phyloP scores from a whole-genome alignment of 2,888 invertebrate genomes.

The Hylaea fasciaria region DNA sequence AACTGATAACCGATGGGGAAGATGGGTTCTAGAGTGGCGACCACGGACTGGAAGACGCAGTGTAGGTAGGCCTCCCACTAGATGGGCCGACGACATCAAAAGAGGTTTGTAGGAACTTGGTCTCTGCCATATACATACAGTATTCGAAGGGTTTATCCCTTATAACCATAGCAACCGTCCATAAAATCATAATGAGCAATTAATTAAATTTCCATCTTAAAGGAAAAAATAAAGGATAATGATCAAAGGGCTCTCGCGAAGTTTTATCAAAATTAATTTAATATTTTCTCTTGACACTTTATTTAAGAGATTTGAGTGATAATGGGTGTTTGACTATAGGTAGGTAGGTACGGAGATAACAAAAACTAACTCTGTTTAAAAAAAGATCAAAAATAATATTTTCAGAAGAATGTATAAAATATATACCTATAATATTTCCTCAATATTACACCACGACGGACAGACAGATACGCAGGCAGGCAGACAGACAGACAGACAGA shows the following conservation, averaged over 20 bases:
- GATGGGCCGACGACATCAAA: no score
- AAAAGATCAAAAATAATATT: neutral
- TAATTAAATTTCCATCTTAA: constrained; percentile 65
- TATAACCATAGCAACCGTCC: constrained; percentile 49
- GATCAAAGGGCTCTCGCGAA: constrained; percentile 48
- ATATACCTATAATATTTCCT: no score
- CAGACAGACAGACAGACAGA: no score
- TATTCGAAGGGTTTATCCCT: constrained; percentile 39
- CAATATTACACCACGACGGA: no score
- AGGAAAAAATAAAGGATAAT: constrained; percentile 55
- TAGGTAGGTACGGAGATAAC: neutral
- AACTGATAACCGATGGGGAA: no score
- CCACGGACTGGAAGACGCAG: no score
- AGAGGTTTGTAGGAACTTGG: constrained; percentile 6
- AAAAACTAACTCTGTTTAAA: neutral
- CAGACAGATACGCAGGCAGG: no score
- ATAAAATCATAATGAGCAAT: constrained; percentile 65
- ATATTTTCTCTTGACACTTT: constrained; percentile 41
- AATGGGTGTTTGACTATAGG: constrained; percentile 24
- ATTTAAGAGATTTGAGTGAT: constrained; percentile 31
- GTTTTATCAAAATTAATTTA: constrained; percentile 40
- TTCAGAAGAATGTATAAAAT: neutral
- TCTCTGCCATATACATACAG: constrained; percentile 6
- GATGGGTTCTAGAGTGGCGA: no score
- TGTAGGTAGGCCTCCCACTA: no score